These are phyloP conservation scores for Piscicola geometra DNA, from an alignment of 2,888 invertebrate species.

Conservation along the genomic window DNA sequence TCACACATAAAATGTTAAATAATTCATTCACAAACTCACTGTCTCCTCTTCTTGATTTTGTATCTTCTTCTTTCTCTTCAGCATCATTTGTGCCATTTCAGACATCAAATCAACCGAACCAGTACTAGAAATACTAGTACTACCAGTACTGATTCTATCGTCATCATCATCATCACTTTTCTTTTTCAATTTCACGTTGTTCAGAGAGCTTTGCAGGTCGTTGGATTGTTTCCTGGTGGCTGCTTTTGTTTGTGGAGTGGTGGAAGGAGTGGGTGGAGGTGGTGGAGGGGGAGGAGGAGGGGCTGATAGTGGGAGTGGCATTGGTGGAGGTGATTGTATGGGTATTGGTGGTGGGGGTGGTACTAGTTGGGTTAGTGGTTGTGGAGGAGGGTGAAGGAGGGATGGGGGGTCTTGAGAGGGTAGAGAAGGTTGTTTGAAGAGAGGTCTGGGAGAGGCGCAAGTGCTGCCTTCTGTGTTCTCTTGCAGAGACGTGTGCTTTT, in stretches of 20 bases:
- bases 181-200: constrained; percentile 18
- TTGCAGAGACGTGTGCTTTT: no score
- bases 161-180: not conserved
- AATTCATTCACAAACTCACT: no score
- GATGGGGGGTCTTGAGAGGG: not conserved
- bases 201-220: constrained; percentile 1
- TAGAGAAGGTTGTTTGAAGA: no score
- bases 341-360: not conserved
- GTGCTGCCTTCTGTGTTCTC: no score
- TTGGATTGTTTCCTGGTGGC: constrained; percentile 17
- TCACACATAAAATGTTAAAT: no score
- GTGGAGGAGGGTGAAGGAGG: constrained; percentile 1
- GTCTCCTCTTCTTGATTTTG: no score
- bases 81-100: constrained; percentile 24
- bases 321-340: not conserved
- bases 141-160: not conserved
- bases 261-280: not conserved
- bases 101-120: constrained; percentile 16
- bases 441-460: no score
- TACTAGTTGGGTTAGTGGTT: not conserved
- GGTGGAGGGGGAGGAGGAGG: not conserved
- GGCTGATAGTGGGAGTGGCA: not conserved
- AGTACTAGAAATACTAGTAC: not conserved
- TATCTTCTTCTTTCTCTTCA: constrained; percentile 16
- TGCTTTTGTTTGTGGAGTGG: not conserved